These are phyloP conservation scores for Thunnus albacares DNA, from an alignment of 2,797 vertebrate genomes.

Conservation along the genomic window DNA sequence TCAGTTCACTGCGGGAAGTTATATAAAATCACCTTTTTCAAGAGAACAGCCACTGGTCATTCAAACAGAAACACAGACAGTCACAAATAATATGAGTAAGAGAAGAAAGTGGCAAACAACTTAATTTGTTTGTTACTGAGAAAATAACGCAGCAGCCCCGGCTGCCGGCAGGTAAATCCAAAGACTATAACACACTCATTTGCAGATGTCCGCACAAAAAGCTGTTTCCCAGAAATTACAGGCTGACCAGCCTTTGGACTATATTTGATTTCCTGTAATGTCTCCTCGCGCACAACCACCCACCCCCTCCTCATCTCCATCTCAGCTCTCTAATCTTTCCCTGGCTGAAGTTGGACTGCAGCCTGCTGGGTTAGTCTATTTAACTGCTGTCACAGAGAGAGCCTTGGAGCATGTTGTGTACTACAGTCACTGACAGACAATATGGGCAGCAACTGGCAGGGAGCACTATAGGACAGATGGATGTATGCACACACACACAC, in stretches of 20 bases:
- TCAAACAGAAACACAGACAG: conserved; percentile 25
- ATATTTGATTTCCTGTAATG: conserved; percentile 65
- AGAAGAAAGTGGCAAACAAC: conserved; percentile 41
- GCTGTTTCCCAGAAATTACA: conserved; percentile 68
- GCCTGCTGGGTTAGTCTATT: conserved; percentile 69
- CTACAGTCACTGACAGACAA: conserved; percentile 62
- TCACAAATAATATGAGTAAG: conserved; percentile 27
- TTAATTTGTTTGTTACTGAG: conserved; percentile 55
- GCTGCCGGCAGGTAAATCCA: conserved; percentile 55
- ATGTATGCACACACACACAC: conserved; percentile 11
- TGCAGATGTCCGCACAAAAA: conserved; percentile 40
- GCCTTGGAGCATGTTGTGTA: conserved; percentile 61
- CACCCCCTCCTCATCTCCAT: conserved; percentile 55
- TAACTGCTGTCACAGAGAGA: conserved; percentile 64
- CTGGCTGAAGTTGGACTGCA: conserved; percentile 59
- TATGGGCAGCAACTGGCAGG: conserved; percentile 70
- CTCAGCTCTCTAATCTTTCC: conserved; percentile 62
- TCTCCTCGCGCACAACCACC: conserved; percentile 32
- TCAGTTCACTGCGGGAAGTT: conserved; percentile 1
- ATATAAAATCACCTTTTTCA: conserved; percentile 21
- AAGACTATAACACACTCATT: conserved; percentile 42
- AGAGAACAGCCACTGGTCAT: conserved; percentile 4
- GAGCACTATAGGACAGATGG: conserved; percentile 67
- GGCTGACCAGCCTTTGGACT: conserved; percentile 28
- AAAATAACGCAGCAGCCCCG: conserved; percentile 40